Evolutionary conservation across 2,888 invertebrate species (phyloP), one percentile per base, ranked within the genome.

Genomic region (Sminthurinus aureus): DNA sequence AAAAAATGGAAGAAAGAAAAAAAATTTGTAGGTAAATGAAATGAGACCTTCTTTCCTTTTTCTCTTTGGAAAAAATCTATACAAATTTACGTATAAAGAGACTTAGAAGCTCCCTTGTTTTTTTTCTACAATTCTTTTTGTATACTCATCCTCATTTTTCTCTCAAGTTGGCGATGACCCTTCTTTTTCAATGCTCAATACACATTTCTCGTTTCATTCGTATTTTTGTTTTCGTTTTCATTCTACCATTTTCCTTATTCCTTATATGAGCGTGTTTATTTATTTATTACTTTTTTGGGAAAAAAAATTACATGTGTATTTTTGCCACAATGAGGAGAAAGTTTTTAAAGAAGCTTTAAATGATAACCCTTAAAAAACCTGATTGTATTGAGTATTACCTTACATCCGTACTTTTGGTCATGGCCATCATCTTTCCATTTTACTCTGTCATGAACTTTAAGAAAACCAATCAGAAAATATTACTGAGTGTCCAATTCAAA

Each of bases 391-490:
- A 38, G 38, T 38, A 38, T 38, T 38, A 38, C 38, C 38, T 38
- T 38, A 38, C 38, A 38, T 38, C 38, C 38, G 8, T 71, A 13
- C 26, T 71, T 71, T 71, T 71, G 26, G 71, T 71, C 71, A 71
- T 71, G 71, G 24, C 24, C 71, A 3, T 71, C 24, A 71, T 71
- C 20, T 26, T 58, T 9, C 2, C 18, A 15, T 58, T 58, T 18
- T 13, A 58, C 58, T 15, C 18, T 18, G 58, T 58, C 58, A 71
- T 13, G 24, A 24, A 71, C 9, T 69, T 38, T 69, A 20, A 26
- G 71, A 26, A 71, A 71, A 71, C 71, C 24, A 71, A 71, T 71
- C 71, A 71, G 26, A 71, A 71, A 71, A 71, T 22, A 24, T 69
- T 71, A 71, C 24, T 26, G 9, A 58, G 38, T 38, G 38, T 38